Percentiles rank a stretch among this genome's conserved stretches.
Conservation (phyloP, 2,888 invertebrate genomes). For the Eucriotettix oculatus region DNA sequence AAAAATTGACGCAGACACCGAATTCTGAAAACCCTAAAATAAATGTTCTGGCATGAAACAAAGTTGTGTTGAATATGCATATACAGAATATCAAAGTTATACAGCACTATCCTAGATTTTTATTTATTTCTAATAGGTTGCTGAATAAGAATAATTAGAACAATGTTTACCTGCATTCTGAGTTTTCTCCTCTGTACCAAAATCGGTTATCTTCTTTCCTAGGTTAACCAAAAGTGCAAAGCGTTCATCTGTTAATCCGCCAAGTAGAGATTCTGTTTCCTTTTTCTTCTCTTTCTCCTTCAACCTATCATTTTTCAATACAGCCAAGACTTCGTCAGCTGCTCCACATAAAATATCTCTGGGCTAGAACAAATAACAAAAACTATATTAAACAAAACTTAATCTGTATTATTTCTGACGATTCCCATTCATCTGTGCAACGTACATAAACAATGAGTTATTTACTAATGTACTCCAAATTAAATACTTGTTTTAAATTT, state of each 20-base stretch:
- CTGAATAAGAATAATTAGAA: not conserved
- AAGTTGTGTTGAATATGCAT: too few relatives aligned
- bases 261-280: slow-evolving; percentile 77
- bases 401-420: too few relatives aligned
- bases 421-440: too few relatives aligned
- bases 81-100: too few relatives aligned
- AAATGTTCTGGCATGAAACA: too few relatives aligned
- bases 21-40: not conserved
- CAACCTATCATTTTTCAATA: slow-evolving; percentile 85
- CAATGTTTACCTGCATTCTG: slow-evolving; percentile 21
- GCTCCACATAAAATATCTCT: slow-evolving; percentile 94
- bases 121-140: too few relatives aligned
- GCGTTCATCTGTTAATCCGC: slow-evolving; percentile 69
- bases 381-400: not conserved
- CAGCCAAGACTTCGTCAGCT: slow-evolving; percentile 93
- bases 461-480: too few relatives aligned
- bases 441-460: too few relatives aligned
- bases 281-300: slow-evolving; percentile 87
- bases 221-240: slow-evolving; percentile 91
- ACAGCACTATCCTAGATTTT: too few relatives aligned
- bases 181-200: slow-evolving; percentile 50
- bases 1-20: not conserved
- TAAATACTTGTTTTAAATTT: too few relatives aligned
- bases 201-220: slow-evolving; percentile 97
- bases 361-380: slow-evolving; percentile 40